These are phyloP conservation scores for Balaeniceps rex DNA, from an alignment of 2,113 vertebrate species.

Conservation along the genomic window DNA sequence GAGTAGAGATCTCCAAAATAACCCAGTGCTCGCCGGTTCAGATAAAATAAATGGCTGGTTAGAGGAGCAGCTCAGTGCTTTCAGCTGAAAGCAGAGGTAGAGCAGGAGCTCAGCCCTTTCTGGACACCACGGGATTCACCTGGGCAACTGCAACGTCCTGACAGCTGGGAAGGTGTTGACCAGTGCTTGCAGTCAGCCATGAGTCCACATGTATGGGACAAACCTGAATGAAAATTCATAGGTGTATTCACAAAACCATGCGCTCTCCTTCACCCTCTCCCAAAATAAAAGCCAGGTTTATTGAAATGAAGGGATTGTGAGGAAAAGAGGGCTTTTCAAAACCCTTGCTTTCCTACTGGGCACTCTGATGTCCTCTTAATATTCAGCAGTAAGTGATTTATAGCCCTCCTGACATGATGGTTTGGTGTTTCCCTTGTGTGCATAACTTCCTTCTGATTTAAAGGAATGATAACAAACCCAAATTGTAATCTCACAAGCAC, in stretches of 20 bases:
- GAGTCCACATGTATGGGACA: background rate
- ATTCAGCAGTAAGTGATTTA: conserved; percentile 24
- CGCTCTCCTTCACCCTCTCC: background rate
- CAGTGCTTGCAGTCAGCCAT: background rate
- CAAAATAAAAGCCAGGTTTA: background rate
- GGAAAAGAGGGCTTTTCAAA: background rate
- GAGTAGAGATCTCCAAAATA: background rate
- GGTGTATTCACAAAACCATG: background rate
- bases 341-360: background rate
- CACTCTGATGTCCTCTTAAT: background rate
- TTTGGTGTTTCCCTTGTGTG: conserved; percentile 56
- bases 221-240: accelerated
- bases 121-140: background rate
- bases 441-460: conserved; percentile 42
- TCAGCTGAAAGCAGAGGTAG: background rate
- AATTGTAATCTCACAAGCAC: conserved; percentile 18
- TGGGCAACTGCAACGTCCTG: background rate
- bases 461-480: conserved; percentile 30
- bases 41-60: background rate
- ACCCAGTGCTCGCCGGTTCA: background rate
- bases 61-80: background rate
- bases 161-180: background rate
- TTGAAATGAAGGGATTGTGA: background rate
- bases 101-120: background rate
- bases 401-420: background rate